Evolutionary conservation across 2,797 vertebrate genomes (phyloP).

Genomic region (Urocyon cinereoargenteus): DNA sequence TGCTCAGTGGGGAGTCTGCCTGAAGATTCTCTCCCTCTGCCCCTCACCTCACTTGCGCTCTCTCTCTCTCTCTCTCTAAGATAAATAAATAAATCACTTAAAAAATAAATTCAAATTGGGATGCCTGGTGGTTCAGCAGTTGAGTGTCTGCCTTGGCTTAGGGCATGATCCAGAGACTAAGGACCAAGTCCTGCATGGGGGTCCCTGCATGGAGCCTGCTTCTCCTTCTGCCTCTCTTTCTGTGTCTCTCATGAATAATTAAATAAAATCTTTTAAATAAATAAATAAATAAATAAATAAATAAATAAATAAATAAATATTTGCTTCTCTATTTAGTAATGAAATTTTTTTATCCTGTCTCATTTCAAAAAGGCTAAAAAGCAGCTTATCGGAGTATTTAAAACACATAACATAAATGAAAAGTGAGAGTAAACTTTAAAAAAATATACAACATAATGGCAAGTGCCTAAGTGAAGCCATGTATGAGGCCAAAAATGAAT

Average conservation of each 20-base stretch:
- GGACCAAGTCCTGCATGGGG: too few relatives aligned
- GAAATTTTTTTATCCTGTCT: not conserved
- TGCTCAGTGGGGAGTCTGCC: not conserved
- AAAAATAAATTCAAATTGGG: too few relatives aligned
- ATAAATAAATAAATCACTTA: not conserved
- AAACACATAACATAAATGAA: not conserved
- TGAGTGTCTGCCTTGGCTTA: too few relatives aligned
- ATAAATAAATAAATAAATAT: not conserved
- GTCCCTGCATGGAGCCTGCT: too few relatives aligned
- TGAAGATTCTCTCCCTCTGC: not conserved
- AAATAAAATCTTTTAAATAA: not conserved
- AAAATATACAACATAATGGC: not conserved
- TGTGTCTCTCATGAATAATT: too few relatives aligned
- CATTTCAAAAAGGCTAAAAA: conserved; percentile 29
- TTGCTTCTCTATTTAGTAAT: conserved; percentile 1
- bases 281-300: not conserved
- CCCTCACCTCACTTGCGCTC: not conserved
- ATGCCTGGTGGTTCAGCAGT: too few relatives aligned
- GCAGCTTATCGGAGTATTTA: conserved; percentile 28
- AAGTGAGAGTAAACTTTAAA: not conserved
- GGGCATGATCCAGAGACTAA: too few relatives aligned
- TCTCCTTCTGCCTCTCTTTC: too few relatives aligned
- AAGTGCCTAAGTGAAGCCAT: not conserved
- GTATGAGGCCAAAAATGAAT: not conserved
- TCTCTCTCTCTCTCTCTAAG: not conserved